Evolutionary conservation across 64 coral and sea anemone species (phyloP).

Genomic region (Montipora foliosa): DNA sequence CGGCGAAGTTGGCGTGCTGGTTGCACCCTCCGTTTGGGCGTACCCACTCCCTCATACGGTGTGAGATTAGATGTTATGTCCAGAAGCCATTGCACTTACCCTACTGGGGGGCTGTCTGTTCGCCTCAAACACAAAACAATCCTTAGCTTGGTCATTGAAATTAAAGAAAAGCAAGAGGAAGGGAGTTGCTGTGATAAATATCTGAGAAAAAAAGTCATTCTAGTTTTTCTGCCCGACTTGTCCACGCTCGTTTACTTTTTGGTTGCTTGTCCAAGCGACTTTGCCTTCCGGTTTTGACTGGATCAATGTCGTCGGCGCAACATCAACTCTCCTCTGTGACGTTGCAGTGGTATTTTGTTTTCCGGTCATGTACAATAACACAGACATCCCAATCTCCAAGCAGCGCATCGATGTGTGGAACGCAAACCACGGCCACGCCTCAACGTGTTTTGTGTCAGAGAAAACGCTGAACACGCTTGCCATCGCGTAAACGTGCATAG

Average conservation of each 20-base stretch:
- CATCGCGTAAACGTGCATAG: conserved; percentile 43
- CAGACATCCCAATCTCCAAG: conserved; percentile 44
- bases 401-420: conserved; percentile 40
- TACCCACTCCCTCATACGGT: no score
- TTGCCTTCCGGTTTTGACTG: not conserved
- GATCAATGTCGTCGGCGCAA: not conserved
- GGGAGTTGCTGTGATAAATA: no score
- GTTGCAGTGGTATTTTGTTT: not conserved
- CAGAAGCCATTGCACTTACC: no score
- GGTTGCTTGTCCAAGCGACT: not conserved
- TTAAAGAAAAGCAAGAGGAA: no score
- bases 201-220: not conserved
- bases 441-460: conserved; percentile 10
- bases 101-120: no score
- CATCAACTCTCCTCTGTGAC: not conserved
- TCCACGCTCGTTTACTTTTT: not conserved
- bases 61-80: no score
- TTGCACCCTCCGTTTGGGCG: no score
- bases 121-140: no score
- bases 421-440: conserved; percentile 65
- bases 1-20: no score
- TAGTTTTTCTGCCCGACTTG: not conserved
- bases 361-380: conserved; percentile 33
- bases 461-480: conserved; percentile 45
- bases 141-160: no score